Percentiles rank a stretch among this genome's conserved stretches.
Conservation (phyloP, 2,888 invertebrate genomes). For the Digitonthophagus gazella region DNA sequence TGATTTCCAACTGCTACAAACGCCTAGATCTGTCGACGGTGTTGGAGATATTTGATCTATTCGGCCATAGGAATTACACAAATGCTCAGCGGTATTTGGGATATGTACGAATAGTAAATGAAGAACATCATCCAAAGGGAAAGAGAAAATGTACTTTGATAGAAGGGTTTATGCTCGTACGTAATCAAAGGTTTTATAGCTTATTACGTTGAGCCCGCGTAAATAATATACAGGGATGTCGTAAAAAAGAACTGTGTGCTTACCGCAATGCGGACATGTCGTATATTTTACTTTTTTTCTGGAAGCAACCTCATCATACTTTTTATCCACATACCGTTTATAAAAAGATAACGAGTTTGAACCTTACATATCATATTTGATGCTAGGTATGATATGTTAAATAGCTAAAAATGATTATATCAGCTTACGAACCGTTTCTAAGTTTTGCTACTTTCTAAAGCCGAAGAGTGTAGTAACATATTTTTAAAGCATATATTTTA, state of each 20-base stretch:
- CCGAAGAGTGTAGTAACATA: no score
- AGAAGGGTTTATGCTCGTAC: neutral
- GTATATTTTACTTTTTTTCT: neutral
- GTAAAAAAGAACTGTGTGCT: neutral
- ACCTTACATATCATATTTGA: no score
- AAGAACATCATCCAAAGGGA: neutral
- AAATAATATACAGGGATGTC: neutral
- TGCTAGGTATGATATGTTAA: no score
- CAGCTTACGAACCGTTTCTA: no score
- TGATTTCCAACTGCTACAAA: neutral
- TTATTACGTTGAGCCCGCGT: neutral
- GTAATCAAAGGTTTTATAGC: neutral
- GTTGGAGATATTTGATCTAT: constrained; percentile 2
- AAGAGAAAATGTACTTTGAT: neutral
- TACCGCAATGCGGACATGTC: neutral
- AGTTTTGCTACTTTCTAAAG: no score
- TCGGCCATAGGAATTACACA: neutral
- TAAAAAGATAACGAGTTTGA: no score
- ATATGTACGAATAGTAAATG: neutral
- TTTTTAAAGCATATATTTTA: no score
- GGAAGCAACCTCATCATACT: neutral
- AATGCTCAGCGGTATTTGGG: neutral
- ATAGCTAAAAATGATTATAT: no score
- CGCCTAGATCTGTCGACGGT: neutral
- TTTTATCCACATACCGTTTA: neutral